These are phyloP conservation scores for Eulemur rubriventer DNA, from an alignment of 2,797 vertebrate species.

Conservation along the genomic window DNA sequence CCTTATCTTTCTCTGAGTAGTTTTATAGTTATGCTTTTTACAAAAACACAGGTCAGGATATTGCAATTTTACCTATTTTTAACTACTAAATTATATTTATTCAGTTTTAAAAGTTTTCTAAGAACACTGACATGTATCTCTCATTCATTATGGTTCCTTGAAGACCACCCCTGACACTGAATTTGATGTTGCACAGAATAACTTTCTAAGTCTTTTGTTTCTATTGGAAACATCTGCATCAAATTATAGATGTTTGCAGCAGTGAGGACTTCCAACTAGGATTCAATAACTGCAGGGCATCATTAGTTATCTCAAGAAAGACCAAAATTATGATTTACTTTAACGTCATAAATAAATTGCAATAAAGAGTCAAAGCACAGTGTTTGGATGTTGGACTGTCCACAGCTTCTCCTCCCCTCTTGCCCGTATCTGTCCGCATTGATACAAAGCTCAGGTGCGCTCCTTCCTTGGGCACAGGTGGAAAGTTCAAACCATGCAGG, in stretches of 20 bases:
- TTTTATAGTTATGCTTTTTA: not conserved
- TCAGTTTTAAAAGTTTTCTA: not conserved
- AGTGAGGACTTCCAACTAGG: not conserved
- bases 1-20: not conserved
- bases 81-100: not conserved
- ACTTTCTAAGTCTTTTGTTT: not conserved
- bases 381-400: too few species aligned
- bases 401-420: rapidly evolving
- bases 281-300: not conserved
- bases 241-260: not conserved
- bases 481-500: not conserved
- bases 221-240: not conserved
- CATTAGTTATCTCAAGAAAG: not conserved
- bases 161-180: not conserved
- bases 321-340: not conserved
- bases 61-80: not conserved
- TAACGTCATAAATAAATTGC: not conserved
- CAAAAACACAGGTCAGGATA: not conserved
- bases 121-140: rapidly evolving
- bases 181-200: not conserved
- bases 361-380: not conserved
- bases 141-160: not conserved
- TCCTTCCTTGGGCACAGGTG: not conserved
- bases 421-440: not conserved
- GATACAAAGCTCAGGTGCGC: rapidly evolving